A percentile compares a stretch with the other conserved stretches of the same genome.
Evolutionary conservation across 2,888 invertebrate genomes (phyloP).

Genomic region (Tenthredo distinguenda): DNA sequence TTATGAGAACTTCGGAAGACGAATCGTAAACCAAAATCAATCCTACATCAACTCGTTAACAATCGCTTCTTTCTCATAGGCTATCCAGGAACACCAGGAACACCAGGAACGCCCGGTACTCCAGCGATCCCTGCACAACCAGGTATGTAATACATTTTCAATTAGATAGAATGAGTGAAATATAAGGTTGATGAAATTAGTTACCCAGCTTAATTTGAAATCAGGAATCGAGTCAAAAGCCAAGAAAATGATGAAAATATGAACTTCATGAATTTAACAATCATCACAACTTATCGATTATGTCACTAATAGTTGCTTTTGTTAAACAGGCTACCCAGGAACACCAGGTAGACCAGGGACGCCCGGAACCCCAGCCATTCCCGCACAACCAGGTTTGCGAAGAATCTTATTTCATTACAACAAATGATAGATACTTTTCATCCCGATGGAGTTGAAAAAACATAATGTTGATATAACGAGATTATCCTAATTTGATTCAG

Average conservation of each 20-base stretch:
- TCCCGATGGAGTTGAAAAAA: too few relatives aligned
- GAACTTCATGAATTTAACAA: too few relatives aligned
- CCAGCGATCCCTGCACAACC: constrained; percentile 66
- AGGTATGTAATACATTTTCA: constrained; percentile 27
- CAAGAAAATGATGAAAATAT: too few relatives aligned
- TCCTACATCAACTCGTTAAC: too few relatives aligned
- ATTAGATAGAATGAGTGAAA: too few relatives aligned
- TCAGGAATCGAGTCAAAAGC: neutral
- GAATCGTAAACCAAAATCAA: too few relatives aligned
- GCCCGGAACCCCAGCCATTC: constrained; percentile 74
- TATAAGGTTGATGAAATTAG: too few relatives aligned
- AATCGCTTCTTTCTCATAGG: constrained; percentile 52
- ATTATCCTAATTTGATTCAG: too few relatives aligned
- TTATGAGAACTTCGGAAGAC: too few relatives aligned
- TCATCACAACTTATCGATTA: too few relatives aligned
- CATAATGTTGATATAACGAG: too few relatives aligned
- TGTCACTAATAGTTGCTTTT: neutral
- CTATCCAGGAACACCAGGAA: constrained; percentile 62
- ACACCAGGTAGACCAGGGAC: constrained; percentile 64
- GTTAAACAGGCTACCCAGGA: constrained; percentile 51
- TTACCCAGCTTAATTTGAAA: neutral
- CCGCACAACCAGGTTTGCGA: constrained; percentile 54
- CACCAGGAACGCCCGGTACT: constrained; percentile 73
- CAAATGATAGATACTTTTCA: too few relatives aligned
- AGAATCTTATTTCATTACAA: neutral